Evolutionary conservation across 2,888 invertebrate species (phyloP), one percentile per base, ranked within the genome.

Genomic region (Microctonus aethiopoides): DNA sequence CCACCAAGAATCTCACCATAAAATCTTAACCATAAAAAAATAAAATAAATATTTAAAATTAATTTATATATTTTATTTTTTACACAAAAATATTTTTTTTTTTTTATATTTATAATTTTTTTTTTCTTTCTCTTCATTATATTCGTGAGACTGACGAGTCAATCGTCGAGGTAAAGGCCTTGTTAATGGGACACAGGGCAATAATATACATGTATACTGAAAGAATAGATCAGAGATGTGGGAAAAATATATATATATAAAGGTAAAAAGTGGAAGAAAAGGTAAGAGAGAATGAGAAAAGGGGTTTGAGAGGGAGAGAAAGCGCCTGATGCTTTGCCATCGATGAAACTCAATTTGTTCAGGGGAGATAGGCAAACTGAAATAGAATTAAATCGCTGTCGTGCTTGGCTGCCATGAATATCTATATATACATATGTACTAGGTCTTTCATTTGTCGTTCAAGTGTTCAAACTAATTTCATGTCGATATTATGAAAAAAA

Each of bases 341-440:
- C 72, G 69, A 65, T 67, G 51, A 64, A 67, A 73, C 72, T 70
- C 71, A 73, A 73, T 75, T 73, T 74, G 71, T 75, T 70, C 63
- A 64, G 73, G 51, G 34, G 64, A 26, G 67, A 72, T 75, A 73
- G 75, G 77, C 62, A 72, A 76, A 76, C 68, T 67, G 72, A 67
- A 76, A 74, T 64, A 71, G 73, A 74, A 74, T 73, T 72, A 72
- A 71, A 71, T 74, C 72, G 68, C 72, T 75, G 75, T 67, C 72
- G 72, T 73, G 54, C 68, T 26, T 68, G 54, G 54, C 24, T 68
- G 54, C 54, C 20, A 24, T 56, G 41, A 68, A 68, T 59, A 63
- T 29, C 3, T 7, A 29, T 29, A 29, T 29, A 29, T 29, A 29
- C 7, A 29, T 29, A 7, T 29, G 7, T 29, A 7, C 7, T 63